phyloP scores from a whole-genome alignment of 2,888 invertebrate genomes.

The Tetramorium bicarinatum region DNA sequence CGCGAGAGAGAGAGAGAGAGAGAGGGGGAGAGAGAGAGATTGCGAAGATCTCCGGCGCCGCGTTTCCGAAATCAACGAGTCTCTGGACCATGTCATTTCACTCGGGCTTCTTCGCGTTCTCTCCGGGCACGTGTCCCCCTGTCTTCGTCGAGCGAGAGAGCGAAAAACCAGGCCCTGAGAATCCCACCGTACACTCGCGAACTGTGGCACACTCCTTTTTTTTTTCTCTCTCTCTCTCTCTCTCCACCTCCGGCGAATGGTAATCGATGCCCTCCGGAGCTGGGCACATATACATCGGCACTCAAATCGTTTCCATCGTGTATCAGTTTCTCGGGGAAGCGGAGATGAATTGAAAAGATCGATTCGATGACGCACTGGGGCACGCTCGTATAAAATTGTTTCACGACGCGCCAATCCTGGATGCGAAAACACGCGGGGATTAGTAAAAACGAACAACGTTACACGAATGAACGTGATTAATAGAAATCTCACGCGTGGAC shows the following conservation, averaged over 20 bases:
- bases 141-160: not conserved
- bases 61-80: conserved; percentile 5
- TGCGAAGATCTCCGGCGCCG: not conserved
- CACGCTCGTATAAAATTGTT: not conserved
- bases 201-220: not conserved
- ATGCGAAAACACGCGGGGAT: not conserved
- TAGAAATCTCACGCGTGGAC: too few relatives aligned
- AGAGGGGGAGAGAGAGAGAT: too few relatives aligned
- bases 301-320: conserved; percentile 3
- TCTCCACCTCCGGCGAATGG: not conserved
- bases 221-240: not conserved
- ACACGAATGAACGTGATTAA: too few relatives aligned
- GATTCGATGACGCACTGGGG: not conserved
- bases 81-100: not conserved
- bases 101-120: not conserved
- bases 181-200: not conserved
- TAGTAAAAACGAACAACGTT: not conserved
- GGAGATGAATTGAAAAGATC: not conserved
- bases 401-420: not conserved
- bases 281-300: not conserved
- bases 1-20: too few relatives aligned
- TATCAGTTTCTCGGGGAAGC: not conserved
- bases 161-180: not conserved
- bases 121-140: not conserved
- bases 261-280: conserved; percentile 4